Evolutionary conservation across 1,140 invertebrate species (phyloP), one percentile per base, ranked within the genome.

Genomic region (Tribolium madens): DNA sequence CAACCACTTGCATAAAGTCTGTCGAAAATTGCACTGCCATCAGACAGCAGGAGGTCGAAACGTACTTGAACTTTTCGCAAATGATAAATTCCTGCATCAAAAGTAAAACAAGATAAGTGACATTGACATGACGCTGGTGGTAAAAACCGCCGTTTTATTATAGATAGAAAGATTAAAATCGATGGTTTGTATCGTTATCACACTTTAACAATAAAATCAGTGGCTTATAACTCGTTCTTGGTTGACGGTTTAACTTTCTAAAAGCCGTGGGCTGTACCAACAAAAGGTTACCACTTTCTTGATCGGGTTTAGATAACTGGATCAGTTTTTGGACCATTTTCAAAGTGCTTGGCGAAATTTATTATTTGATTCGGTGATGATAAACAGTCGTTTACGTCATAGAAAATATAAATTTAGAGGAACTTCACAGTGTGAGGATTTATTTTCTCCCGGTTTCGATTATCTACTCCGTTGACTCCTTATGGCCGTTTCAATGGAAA

Each of bases 201-300:
- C n/a, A 12, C n/a, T 50, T 50, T 50, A 7, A 7, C 48, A 14
- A 50, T 15, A 50, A 50, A 64, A 64, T 64, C 57, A 18, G 57
- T 64, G 57, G 57, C 57, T 36, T 17, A 57, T 57, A 57, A 57
- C 21, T 64, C 57, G 57, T 64, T 64, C 57, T 12, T 18, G 26
- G 31, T 31, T 31, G 21, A 33, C 57, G 57, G 57, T 64, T 64
- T 64, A 64, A 64, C 57, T 64, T 64, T 64, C 57, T 64, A 64
- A 33, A 57, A 64, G 57, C 57, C 57, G 21, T 33, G 21, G 57
- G 57, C 21, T 33, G 26, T 33, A 15, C 57, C 9, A 31, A 64
- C 26, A 64, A 64, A 64, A 64, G 57, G 57, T 64, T 64, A 33
- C n/a, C 17, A 64, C 57, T 64, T 64, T 64, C 57, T 64, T 64